Base-by-base conservation (phyloP, 2,113 vertebrate genomes). In the Pluvianellus socialis region DNA sequence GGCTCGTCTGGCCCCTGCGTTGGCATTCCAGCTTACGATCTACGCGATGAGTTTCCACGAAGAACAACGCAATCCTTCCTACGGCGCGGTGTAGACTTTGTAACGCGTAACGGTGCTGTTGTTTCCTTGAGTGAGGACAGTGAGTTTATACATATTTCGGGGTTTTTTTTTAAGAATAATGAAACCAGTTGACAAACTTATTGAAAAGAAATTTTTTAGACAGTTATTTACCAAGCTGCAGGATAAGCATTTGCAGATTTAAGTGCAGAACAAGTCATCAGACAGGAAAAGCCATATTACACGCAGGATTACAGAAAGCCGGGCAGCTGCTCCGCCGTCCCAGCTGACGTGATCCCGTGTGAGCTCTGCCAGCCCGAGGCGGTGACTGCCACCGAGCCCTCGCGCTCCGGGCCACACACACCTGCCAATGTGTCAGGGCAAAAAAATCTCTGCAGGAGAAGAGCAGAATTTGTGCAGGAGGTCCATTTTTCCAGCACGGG, bases 401-500 rank as follows among this genome's bases (percentile, higher is more conserved):
- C 2, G 1, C 5, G 0, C 20, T 30, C 24, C 33, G 81, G 38
- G 67, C 26, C 35, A 1, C 6, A 4, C 4, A 5, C 10, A 2
- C 7, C 2, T 3, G 58, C 61, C 1, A 1, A 15, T 0, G 14
- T 6, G 12, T 49, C 14, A 2, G 13, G n/a, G 67, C 11, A 58
- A 52, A 32, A 88, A 71, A 35, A 35, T 11, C 58, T 40, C 66
- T 12, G 4, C 19, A 8, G 56, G 42, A 82, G 35, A n/a, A 27
- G 65, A 45, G 20, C 0, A 1, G 18, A 42, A 65, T 35, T 9
- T 3, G 2, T 19, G 6, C 19, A 8, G 3, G 6, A 50, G 18
- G 30, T 19, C 62, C 12, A 5, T 52, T 71, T 21, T 22, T 33
- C 40, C 56, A 26, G 71, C 12, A 17, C 11, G 32, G 61, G 26